A percentile compares a stretch with the other conserved stretches of the same genome.
Evolutionary conservation across 2,797 vertebrate species (phyloP).

Genomic region (Onychomys leucogaster): DNA sequence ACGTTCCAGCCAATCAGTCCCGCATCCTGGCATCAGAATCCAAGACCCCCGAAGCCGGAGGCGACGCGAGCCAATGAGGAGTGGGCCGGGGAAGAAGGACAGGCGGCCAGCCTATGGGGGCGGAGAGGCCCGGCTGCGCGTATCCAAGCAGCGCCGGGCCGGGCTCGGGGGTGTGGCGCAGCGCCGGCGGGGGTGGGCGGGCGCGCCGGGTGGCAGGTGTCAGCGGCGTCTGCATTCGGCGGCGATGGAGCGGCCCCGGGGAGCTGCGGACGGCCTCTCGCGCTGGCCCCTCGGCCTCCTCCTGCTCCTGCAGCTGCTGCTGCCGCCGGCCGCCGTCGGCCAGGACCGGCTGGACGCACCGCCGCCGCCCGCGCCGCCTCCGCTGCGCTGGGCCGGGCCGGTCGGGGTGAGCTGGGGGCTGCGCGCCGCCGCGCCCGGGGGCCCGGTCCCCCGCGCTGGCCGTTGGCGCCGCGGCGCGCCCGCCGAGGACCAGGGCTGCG

Average conservation of each 20-base stretch:
- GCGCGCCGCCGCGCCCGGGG: slow-evolving; percentile 70
- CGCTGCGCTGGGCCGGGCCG: slow-evolving; percentile 44
- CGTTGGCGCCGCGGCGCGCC: slow-evolving; percentile 77
- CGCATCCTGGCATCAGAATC: slow-evolving; percentile 76
- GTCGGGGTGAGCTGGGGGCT: slow-evolving; percentile 74
- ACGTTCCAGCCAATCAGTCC: slow-evolving; percentile 79
- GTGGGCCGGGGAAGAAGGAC: slow-evolving; percentile 54
- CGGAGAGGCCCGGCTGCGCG: slow-evolving; percentile 27
- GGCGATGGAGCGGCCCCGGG: slow-evolving; percentile 79
- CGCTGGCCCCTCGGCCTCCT: slow-evolving; percentile 68
- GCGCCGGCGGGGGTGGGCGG: slow-evolving; percentile 80
- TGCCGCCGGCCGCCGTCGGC: slow-evolving; percentile 23
- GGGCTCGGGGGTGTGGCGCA: slow-evolving; percentile 75
- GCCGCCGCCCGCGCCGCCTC: slow-evolving; percentile 22
- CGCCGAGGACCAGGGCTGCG: slow-evolving; percentile 85
- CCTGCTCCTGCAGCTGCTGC: slow-evolving; percentile 70
- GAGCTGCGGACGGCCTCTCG: slow-evolving; percentile 66
- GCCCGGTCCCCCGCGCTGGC: slow-evolving; percentile 37
- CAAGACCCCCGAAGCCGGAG: slow-evolving; percentile 77
- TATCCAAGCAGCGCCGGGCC: slow-evolving; percentile 73
- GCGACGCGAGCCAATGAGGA: slow-evolving; percentile 76
- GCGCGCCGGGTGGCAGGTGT: slow-evolving; percentile 82
- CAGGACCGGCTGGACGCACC: slow-evolving; percentile 70
- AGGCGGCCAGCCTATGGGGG: slow-evolving; percentile 40
- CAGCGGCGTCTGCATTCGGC: slow-evolving; percentile 78